Evolutionary conservation across 2,888 invertebrate genomes (phyloP), one percentile per base, ranked within the genome.

Genomic region (Platypus cylindrus): DNA sequence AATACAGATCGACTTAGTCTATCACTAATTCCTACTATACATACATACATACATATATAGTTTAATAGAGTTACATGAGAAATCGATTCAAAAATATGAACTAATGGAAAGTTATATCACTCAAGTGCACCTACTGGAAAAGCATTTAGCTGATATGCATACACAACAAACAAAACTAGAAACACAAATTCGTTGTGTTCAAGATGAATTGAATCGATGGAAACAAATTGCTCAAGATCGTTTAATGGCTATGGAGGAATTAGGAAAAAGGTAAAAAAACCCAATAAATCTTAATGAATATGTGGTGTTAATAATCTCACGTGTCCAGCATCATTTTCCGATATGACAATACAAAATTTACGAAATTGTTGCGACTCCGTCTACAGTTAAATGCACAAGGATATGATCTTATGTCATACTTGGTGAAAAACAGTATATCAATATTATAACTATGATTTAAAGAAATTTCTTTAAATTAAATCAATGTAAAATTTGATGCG

Each of bases 191-290:
- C 62, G 65, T 33, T 59, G 66, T 17, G 62, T 66, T 30, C 56
- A 66, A 38, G 64, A 68, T 49, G 64, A 72, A 46, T 63, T 66
- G n/a, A 65, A 67, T 34, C 65, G 78, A 23, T 81, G 80, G 80
- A 73, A 74, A 52, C 63, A 64, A 28, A 63, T 79, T 44, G 78
- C 80, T 3, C 66, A 71, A 34, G 77, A 78, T 53, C 66, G 79
- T 49, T 58, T 79, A 4, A 61, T 66, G 16, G 73, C 75, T 52
- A 73, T 79, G 66, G 78, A 79, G 51, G 50, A 58, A 37, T 48
- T 62, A 11, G 49, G 59, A 27, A 48, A 53, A 39, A 53, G 55
- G 60, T 60, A 7, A 14, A 16, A n/a, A n/a, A n/a, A n/a, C n/a
- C n/a, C n/a, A n/a, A n/a, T n/a, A n/a, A n/a, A n/a, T n/a, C n/a